Conservation (phyloP, 2,797 vertebrate species). For the Sebastes diploproa region DNA sequence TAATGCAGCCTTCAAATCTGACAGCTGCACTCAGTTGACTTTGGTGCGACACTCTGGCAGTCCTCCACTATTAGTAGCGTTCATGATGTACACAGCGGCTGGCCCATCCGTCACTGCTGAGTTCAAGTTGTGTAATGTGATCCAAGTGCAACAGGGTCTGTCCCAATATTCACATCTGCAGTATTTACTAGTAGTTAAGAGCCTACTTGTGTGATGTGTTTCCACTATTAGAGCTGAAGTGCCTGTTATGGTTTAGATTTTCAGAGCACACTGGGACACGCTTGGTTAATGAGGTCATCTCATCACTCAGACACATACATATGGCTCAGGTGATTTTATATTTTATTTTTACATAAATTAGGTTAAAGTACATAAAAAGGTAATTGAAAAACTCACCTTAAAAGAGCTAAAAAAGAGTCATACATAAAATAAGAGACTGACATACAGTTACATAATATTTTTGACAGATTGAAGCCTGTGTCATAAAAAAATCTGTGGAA, state of each 20-base stretch:
- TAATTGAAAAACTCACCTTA: no score
- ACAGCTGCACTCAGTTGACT: constrained; percentile 22
- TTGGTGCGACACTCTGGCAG: constrained; percentile 3
- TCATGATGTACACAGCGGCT: not conserved
- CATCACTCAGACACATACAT: not conserved
- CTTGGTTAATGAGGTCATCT: not conserved
- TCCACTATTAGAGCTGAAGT: not conserved
- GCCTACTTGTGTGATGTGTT: not conserved
- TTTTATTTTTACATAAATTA: not conserved
- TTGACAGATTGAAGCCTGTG: not conserved
- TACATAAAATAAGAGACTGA: not conserved
- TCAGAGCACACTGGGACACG: not conserved
- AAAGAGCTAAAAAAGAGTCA: no score
- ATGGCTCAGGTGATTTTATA: not conserved
- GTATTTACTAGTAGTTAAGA: not conserved
- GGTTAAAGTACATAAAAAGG: not conserved
- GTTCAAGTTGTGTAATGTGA: not conserved
- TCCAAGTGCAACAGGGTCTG: not conserved
- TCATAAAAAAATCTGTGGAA: not conserved
- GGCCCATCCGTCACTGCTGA: constrained; percentile 4
- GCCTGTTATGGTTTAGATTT: not conserved
- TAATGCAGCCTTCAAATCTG: constrained; percentile 38
- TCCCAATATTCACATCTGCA: not conserved
- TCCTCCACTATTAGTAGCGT: constrained; percentile 21
- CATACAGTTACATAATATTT: not conserved